Conservation (phyloP, 64 coral and sea anemone genomes). For the Astreopora myriophthalma region DNA sequence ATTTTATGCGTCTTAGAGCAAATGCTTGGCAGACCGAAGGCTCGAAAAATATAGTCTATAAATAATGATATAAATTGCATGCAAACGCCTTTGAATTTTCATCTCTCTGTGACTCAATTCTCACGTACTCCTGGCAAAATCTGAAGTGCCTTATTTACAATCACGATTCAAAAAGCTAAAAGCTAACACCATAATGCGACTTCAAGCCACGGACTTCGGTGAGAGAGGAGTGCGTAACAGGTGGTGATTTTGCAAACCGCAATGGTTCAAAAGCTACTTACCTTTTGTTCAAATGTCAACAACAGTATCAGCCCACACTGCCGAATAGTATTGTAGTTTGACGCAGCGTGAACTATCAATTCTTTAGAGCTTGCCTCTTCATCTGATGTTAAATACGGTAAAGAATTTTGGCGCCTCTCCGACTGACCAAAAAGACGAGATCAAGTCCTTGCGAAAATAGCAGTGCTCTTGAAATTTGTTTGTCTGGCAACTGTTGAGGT, state of each 20-base stretch:
- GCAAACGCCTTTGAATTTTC: neutral
- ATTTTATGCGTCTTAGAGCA: too few relatives aligned
- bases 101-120: neutral
- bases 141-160: neutral
- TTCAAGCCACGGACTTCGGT: neutral
- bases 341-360: neutral
- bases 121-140: neutral
- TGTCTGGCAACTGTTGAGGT: slow-evolving; percentile 18
- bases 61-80: too few relatives aligned
- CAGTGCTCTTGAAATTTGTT: neutral
- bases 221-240: neutral
- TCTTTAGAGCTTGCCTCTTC: neutral
- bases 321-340: neutral
- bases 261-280: neutral
- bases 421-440: neutral
- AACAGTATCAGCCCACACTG: neutral
- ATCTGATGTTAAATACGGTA: neutral
- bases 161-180: too few relatives aligned
- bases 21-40: too few relatives aligned
- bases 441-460: neutral
- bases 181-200: neutral
- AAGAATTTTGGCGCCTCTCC: neutral
- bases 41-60: too few relatives aligned
- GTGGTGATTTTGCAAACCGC: neutral
- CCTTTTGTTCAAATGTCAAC: neutral